These are phyloP conservation scores for Columbina picui DNA, from an alignment of 2,113 vertebrate species.

Conservation along the genomic window DNA sequence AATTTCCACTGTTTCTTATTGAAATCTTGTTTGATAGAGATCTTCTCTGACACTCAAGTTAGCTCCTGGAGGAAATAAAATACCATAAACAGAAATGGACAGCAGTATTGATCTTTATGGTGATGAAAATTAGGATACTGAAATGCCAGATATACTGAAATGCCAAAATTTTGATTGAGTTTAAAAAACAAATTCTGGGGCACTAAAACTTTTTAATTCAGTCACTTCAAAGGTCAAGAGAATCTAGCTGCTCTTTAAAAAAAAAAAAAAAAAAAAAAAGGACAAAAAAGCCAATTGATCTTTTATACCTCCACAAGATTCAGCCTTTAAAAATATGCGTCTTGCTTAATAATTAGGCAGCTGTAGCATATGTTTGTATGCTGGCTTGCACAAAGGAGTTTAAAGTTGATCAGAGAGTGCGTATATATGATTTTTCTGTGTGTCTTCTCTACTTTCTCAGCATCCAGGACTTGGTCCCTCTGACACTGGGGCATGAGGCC, in stretches of 20 bases:
- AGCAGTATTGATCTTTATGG: neutral
- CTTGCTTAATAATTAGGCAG: neutral
- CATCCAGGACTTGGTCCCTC: neutral
- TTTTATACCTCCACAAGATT: neutral
- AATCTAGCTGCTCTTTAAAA: neutral
- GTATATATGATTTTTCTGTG: neutral
- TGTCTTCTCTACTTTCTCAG: neutral
- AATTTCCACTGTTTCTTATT: conserved; percentile 22
- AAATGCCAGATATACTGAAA: conserved; percentile 27
- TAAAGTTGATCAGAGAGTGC: neutral
- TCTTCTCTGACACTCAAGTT: conserved; percentile 3
- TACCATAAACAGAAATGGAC: neutral
- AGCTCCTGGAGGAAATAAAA: conserved; percentile 24
- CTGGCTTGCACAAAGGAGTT: neutral
- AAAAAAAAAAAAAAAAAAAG: neutral
- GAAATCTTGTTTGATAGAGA: conserved; percentile 14
- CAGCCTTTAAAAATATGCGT: neutral
- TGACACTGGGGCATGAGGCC: accelerated
- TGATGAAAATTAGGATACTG: conserved; percentile 17
- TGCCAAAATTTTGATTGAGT: conserved; percentile 40
- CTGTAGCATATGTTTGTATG: neutral
- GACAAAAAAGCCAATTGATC: neutral
- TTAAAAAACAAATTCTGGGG: neutral
- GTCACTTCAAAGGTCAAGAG: conserved; percentile 18
- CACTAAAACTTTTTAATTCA: conserved; percentile 20